Conservation (phyloP, 2,113 vertebrate genomes). For the Apus apus region DNA sequence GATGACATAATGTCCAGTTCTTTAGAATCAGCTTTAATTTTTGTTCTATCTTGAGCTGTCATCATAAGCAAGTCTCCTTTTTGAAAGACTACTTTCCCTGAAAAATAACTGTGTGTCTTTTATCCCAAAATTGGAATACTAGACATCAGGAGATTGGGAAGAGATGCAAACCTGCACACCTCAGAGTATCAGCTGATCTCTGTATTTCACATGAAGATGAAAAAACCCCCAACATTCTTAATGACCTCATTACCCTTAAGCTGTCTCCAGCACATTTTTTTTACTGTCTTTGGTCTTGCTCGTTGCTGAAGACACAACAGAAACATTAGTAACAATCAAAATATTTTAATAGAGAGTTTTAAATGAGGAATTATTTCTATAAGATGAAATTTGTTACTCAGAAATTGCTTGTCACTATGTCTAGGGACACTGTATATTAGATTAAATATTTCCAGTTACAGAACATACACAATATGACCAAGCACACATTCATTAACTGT, state of each 20-base stretch:
- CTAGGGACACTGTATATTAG: background rate
- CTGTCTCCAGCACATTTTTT: background rate
- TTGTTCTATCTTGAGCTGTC: background rate
- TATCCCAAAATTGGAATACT: background rate
- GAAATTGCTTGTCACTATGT: background rate
- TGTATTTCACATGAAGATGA: background rate
- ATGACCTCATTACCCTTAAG: accelerated
- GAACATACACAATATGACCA: background rate
- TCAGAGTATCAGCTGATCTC: background rate
- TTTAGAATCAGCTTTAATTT: background rate
- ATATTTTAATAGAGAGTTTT: background rate
- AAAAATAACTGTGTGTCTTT: background rate
- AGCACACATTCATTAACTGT: background rate
- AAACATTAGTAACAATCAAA: background rate
- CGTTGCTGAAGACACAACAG: background rate
- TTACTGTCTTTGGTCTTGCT: background rate
- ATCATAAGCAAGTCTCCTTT: background rate
- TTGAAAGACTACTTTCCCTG: background rate
- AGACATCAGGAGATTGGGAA: background rate
- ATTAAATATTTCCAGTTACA: background rate
- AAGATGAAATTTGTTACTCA: background rate
- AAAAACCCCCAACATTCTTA: background rate
- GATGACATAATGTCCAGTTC: background rate
- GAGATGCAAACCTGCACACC: background rate
- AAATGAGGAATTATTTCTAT: background rate